A percentile compares a stretch with the other conserved stretches of the same genome.
Evolutionary conservation across 2,888 invertebrate genomes (phyloP).

Genomic region (Microchrysa polita): DNA sequence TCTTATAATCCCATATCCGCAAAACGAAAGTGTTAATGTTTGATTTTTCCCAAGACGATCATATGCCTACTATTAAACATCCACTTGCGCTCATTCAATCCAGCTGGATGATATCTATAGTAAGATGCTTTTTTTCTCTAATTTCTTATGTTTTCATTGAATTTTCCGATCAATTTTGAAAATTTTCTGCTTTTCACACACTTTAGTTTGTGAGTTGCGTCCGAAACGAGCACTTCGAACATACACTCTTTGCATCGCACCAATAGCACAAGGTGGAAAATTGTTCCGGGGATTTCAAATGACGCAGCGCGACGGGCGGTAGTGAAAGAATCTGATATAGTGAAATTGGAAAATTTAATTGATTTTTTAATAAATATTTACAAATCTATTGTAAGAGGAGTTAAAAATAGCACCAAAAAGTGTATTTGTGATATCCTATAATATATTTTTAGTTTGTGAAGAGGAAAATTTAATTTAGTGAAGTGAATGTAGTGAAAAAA

Average conservation of each 20-base stretch:
- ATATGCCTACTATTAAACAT: slow-evolving; percentile 25
- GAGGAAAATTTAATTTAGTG: no score
- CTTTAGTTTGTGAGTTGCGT: not conserved
- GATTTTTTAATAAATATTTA: not conserved
- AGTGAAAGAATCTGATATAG: not conserved
- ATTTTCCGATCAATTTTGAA: slow-evolving; percentile 7
- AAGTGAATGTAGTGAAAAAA: no score
- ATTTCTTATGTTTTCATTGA: not conserved
- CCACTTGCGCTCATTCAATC: not conserved
- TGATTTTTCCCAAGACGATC: slow-evolving; percentile 13
- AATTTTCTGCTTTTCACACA: not conserved
- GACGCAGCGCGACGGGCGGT: no score
- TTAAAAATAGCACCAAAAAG: not conserved
- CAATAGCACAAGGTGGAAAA: not conserved
- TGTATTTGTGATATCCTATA: not conserved
- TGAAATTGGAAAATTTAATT: not conserved
- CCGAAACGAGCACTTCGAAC: slow-evolving; percentile 15
- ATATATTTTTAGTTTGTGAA: slow-evolving; percentile 4
- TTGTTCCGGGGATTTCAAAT: not conserved
- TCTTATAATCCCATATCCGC: no score
- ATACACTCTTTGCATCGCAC: no score
- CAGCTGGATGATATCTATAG: slow-evolving; percentile 38
- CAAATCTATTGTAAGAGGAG: not conserved
- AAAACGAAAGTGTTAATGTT: slow-evolving; percentile 15
- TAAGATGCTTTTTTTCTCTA: slow-evolving; percentile 8